These are phyloP conservation scores for Thaumetopoea pityocampa DNA, from an alignment of 1,140 invertebrate species.

Conservation along the genomic window DNA sequence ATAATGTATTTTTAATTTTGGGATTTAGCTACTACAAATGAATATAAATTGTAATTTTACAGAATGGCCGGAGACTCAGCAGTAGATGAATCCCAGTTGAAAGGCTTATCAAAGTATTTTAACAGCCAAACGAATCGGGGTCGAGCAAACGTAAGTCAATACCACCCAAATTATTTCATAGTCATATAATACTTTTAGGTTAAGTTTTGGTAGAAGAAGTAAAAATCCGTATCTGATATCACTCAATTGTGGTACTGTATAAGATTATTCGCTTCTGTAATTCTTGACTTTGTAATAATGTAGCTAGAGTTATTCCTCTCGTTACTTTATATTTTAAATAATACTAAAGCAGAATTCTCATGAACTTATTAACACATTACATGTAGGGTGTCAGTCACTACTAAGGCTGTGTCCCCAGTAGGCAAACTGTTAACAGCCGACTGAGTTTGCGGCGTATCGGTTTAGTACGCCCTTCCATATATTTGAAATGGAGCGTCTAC, in stretches of 20 bases:
- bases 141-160: constrained; percentile 82
- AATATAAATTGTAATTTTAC: constrained; percentile 10
- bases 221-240: no score
- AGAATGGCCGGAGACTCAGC: constrained; percentile 82
- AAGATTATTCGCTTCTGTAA: constrained; percentile 4
- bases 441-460: no score
- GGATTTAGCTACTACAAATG: constrained; percentile 11
- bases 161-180: no score
- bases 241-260: no score
- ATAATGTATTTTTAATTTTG: constrained; percentile 5
- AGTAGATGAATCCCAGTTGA: constrained; percentile 77
- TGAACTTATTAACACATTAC: no score
- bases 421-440: no score
- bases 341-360: no score
- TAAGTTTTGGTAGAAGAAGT: neutral
- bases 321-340: no score
- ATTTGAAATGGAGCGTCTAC: no score
- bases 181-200: neutral
- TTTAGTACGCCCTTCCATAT: no score
- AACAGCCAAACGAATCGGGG: constrained; percentile 79
- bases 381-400: no score
- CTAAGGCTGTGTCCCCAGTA: no score
- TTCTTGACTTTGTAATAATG: neutral
- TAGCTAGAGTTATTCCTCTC: constrained; percentile 1
- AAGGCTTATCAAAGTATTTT: constrained; percentile 79